These are phyloP conservation scores for Drosophila ananassae DNA, from an alignment of 1,140 invertebrate genomes.

Conservation along the genomic window DNA sequence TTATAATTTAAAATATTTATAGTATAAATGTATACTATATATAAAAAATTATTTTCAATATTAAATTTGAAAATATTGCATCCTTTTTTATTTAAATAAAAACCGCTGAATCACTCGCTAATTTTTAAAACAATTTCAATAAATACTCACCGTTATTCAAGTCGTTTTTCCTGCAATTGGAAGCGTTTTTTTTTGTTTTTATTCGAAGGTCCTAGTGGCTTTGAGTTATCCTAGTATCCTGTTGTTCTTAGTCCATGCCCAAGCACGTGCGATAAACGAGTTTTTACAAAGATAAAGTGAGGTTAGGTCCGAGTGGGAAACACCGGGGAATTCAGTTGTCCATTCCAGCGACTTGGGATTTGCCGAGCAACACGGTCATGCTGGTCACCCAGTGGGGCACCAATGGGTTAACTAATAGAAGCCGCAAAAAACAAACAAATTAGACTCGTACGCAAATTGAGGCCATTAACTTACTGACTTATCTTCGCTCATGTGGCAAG, in stretches of 20 bases:
- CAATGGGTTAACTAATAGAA: slow-evolving; percentile 39
- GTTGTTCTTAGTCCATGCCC: slow-evolving; percentile 14
- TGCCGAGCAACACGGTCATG: slow-evolving; percentile 20
- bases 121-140: neutral
- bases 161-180: slow-evolving; percentile 30
- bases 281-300: slow-evolving; percentile 13
- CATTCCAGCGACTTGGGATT: slow-evolving; percentile 21
- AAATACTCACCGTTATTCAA: slow-evolving; percentile 33
- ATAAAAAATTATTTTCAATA: too few species aligned
- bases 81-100: too few species aligned
- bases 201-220: neutral
- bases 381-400: slow-evolving; percentile 36
- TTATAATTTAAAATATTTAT: too few species aligned
- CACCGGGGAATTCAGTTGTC: slow-evolving; percentile 21
- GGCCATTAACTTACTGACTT: slow-evolving; percentile 52
- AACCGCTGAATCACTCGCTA: neutral
- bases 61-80: too few species aligned
- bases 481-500: slow-evolving; percentile 41
- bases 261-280: slow-evolving; percentile 30
- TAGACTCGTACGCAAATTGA: slow-evolving; percentile 44
- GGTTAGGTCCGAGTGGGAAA: slow-evolving; percentile 27
- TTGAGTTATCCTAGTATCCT: slow-evolving; percentile 9
- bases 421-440: slow-evolving; percentile 43
- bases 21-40: too few species aligned
- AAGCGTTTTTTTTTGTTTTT: slow-evolving; percentile 1